Evolutionary conservation across 2,888 invertebrate species (phyloP), one percentile per base, ranked within the genome.

Genomic region (Quadriops clusia): DNA sequence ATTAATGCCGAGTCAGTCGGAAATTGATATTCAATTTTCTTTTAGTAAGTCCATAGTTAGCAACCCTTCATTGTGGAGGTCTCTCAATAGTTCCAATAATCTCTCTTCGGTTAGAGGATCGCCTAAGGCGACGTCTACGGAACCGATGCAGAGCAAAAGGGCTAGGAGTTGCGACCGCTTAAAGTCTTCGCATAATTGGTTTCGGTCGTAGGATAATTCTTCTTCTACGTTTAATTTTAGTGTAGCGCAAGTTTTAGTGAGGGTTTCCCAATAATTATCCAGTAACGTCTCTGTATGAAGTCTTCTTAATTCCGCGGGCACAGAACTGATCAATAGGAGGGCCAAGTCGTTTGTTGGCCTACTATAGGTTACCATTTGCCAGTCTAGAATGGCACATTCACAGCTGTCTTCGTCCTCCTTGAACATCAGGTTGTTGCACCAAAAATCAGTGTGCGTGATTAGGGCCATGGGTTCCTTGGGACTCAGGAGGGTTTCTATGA

Each of bases 291-390:
- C 66, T 0, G 77, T 75, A 34, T 74, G 67, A 13, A 69, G 58
- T 36, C 82, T 67, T 31, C 83, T 67, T 40, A 80, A 55, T 47
- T 77, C 76, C 1, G 81, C 75, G 1, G 79, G 72, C 23, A 83
- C 64, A 2, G 83, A 83, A 37, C 80, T 81, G 26, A 83, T 63
- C 28, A 84, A 58, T 28, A 83, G 60, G 10, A 82, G 58, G 1
- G 83, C 83, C 5, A 84, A 67, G 51, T 84, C 84, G 54, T 83
- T 83, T 52, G 82, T 83, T 11, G 82, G 81, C 45, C 70, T 63
- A 39, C 79, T 79, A 38, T 79, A 72, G 2, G 80, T 81, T 25
- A 83, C 79, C 83, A 84, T 83, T 64, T 84, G 84, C 83, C 83
- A 84, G 54, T 84, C 83, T 23, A 84, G 60, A 26, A 82, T 77